Evolutionary conservation across 2,888 invertebrate species (phyloP), one percentile per base, ranked within the genome.

Genomic region (Ecdyonurus torrentis): DNA sequence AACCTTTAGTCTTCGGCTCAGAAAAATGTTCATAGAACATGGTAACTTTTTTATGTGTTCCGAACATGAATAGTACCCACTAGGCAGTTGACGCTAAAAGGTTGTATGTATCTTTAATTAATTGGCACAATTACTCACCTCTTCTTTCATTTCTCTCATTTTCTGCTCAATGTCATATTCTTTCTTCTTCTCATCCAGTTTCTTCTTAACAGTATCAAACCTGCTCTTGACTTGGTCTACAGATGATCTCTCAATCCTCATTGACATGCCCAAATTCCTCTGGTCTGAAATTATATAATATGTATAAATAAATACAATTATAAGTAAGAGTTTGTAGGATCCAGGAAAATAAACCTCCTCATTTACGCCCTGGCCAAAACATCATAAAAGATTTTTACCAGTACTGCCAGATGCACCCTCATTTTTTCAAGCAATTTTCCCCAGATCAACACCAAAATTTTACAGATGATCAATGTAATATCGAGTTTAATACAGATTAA

Each of bases 201-300:
- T 96, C 70, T 89, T 87, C 76, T 97, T 98, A 73, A 97, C 96
- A 25, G 84, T 73, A 69, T 91, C 88, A 78, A 99, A 96, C 66
- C 98, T 80, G 67, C 91, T 89, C 76, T 92, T 94, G 3, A 90
- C 91, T 77, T 98, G 93, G 69, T 97, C 96, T 62, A 99, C 78
- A 18, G 91, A 86, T 68, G 96, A 96, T 65, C 95, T 81, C 76
- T 98, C 97, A 65, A 98, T 89, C 73, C 92, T 87, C 98, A 98
- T 98, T 7, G 96, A 96, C 97, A 98, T 98, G 52, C 97, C 97
- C 75, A 99, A 81, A 79, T 98, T 98, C 65, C 96, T 81, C 75
- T 98, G 97, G 84, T 98, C 84, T 84, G 70, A 55, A 55, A 37
- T 37, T 5, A 37, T 37, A 37, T 10, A 37, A 37, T 15, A 37